A percentile compares a stretch with the other conserved stretches of the same genome.
Conservation (phyloP, 2,888 invertebrate species). For the Diplazon laetatorius region DNA sequence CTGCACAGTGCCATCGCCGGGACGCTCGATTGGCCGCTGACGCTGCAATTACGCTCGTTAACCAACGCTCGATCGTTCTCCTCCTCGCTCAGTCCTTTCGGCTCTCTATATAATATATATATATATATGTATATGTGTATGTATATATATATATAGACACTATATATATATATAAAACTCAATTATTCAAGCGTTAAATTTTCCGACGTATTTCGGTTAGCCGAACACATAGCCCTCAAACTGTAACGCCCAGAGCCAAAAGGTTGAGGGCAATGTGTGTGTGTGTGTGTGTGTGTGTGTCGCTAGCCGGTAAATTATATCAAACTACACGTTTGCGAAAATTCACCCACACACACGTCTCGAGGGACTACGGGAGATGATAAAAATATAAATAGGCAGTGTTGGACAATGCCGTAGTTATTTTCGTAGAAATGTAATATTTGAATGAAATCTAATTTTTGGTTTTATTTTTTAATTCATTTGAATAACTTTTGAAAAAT, state of each 20-base stretch:
- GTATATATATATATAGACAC: too few species aligned
- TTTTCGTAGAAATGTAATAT: too few species aligned
- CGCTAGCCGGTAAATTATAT: slow-evolving; percentile 12
- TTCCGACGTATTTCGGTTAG: slow-evolving; percentile 59
- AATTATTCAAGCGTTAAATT: slow-evolving; percentile 61
- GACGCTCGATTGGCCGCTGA: slow-evolving; percentile 61
- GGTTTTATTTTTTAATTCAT: too few species aligned
- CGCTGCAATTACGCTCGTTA: slow-evolving; percentile 65
- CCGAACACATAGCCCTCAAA: slow-evolving; percentile 54
- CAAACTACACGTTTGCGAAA: not conserved
- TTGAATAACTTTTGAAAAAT: too few species aligned
- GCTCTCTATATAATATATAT: too few species aligned
- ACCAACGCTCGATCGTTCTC: slow-evolving; percentile 59
- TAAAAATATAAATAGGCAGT: too few species aligned
- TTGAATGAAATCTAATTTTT: too few species aligned
- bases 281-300: too few species aligned
- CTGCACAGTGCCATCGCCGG: slow-evolving; percentile 51
- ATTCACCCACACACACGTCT: too few species aligned
- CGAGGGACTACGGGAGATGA: too few species aligned
- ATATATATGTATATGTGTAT: too few species aligned
- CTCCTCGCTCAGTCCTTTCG: slow-evolving; percentile 48
- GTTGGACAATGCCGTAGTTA: too few species aligned
- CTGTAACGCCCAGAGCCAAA: slow-evolving; percentile 39
- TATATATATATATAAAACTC: slow-evolving; percentile 49
- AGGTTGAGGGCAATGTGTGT: slow-evolving; percentile 28